Evolutionary conservation across 2,113 vertebrate genomes (phyloP).

Genomic region (Onychostoma macrolepis): DNA sequence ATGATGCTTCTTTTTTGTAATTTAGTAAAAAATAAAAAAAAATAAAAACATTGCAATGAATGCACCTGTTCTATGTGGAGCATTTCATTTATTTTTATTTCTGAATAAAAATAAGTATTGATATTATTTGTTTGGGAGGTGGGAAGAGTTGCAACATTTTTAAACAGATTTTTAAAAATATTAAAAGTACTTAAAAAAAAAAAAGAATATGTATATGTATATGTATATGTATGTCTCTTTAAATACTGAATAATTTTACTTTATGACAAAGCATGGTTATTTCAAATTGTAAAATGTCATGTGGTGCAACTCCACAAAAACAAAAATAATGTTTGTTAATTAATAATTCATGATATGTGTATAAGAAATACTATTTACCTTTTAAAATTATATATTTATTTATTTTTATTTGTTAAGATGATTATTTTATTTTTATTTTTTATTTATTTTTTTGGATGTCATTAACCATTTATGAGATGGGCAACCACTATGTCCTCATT

Average conservation of each 20-base stretch:
- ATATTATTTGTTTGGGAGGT: not conserved
- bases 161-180: too few species aligned
- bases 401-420: too few species aligned
- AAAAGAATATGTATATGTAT: too few species aligned
- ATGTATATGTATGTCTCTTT: too few species aligned
- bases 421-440: not conserved
- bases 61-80: not conserved
- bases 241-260: too few species aligned
- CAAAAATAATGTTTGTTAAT: not conserved
- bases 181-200: too few species aligned
- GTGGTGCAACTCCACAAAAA: not conserved
- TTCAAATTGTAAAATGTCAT: conserved; percentile 1
- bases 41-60: not conserved
- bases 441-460: not conserved
- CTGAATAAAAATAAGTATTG: not conserved
- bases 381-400: not conserved
- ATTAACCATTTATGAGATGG: not conserved
- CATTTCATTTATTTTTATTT: not conserved
- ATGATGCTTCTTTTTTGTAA: not conserved
- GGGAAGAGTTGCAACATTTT: not conserved
- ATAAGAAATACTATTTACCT: not conserved
- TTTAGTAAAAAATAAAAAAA: not conserved
- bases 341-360: too few species aligned
- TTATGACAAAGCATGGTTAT: not conserved
- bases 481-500: not conserved